Evolutionary conservation across 1,140 invertebrate genomes (phyloP).

Genomic region (Diabrotica undecimpunctata): DNA sequence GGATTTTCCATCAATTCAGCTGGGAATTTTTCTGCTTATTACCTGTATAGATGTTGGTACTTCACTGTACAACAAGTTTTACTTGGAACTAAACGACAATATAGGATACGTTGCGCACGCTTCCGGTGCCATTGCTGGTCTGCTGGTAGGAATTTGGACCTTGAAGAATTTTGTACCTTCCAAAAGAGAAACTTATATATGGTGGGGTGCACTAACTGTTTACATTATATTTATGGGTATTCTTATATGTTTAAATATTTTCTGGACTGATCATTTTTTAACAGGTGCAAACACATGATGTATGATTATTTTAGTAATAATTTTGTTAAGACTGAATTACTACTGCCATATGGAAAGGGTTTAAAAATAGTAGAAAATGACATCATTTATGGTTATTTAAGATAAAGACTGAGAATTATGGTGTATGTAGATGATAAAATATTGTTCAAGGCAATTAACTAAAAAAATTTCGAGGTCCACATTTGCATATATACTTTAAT

Average conservation of each 20-base stretch:
- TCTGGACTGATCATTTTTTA: constrained; percentile 18
- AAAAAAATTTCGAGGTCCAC: no score
- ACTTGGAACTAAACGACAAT: constrained; percentile 55
- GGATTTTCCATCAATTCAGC: constrained; percentile 78
- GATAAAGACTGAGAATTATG: no score
- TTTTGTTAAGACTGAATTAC: no score
- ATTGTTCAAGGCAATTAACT: no score
- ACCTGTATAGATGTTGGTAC: constrained; percentile 61
- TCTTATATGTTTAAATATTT: constrained; percentile 29
- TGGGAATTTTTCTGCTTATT: constrained; percentile 73
- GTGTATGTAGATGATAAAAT: no score
- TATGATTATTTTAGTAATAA: no score
- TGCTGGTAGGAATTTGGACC: constrained; percentile 90
- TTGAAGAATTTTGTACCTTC: constrained; percentile 84
- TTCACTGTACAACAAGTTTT: constrained; percentile 76
- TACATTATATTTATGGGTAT: constrained; percentile 71
- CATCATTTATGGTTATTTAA: no score
- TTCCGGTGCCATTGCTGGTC: constrained; percentile 74
- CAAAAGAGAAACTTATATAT: constrained; percentile 77
- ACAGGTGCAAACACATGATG: neutral
- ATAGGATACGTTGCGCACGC: constrained; percentile 88
- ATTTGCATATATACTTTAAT: no score
- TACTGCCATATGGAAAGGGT: no score
- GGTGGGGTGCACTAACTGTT: constrained; percentile 76
- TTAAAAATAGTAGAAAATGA: no score